Conservation (phyloP, 2,113 vertebrate species). For the Prolemur simus region DNA sequence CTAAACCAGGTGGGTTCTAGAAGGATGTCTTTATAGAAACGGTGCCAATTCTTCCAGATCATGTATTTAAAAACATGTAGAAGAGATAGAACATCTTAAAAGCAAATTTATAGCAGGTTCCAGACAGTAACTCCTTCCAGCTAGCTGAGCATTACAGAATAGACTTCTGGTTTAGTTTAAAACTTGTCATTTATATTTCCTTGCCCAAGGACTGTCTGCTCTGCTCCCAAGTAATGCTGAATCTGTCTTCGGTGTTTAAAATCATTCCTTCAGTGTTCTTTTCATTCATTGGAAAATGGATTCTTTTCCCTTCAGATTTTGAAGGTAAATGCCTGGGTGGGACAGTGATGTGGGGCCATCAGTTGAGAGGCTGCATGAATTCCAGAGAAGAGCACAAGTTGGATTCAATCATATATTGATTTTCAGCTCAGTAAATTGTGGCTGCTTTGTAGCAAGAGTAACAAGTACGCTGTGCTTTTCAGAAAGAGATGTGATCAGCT, state of each 20-base stretch:
- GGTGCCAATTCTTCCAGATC: conserved; percentile 41
- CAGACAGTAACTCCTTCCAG: conserved; percentile 31
- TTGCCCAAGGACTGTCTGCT: conserved; percentile 41
- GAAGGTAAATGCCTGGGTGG: conserved; percentile 64
- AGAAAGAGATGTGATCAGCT: conserved; percentile 72
- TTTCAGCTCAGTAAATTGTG: conserved; percentile 71
- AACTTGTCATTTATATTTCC: conserved; percentile 65
- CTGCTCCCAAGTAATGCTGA: conserved; percentile 37
- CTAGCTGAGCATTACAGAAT: neutral
- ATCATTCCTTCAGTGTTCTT: conserved; percentile 58
- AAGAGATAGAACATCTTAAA: conserved; percentile 22
- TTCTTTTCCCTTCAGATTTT: conserved; percentile 61
- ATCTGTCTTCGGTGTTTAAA: conserved; percentile 62
- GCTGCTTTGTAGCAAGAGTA: conserved; percentile 64
- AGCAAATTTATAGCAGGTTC: conserved; percentile 33
- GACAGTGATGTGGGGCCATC: conserved; percentile 3
- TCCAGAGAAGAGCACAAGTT: conserved; percentile 62
- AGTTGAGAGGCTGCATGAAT: conserved; percentile 58
- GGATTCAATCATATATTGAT: conserved; percentile 79
- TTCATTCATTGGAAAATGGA: conserved; percentile 70
- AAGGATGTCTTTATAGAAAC: neutral
- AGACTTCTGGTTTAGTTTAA: conserved; percentile 49
- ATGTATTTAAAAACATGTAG: conserved; percentile 20
- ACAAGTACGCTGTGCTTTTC: conserved; percentile 66
- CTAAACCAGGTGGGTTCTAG: conserved; percentile 1